These are phyloP conservation scores for Bombus waltoni DNA, from an alignment of 1,140 invertebrate species.

Conservation along the genomic window DNA sequence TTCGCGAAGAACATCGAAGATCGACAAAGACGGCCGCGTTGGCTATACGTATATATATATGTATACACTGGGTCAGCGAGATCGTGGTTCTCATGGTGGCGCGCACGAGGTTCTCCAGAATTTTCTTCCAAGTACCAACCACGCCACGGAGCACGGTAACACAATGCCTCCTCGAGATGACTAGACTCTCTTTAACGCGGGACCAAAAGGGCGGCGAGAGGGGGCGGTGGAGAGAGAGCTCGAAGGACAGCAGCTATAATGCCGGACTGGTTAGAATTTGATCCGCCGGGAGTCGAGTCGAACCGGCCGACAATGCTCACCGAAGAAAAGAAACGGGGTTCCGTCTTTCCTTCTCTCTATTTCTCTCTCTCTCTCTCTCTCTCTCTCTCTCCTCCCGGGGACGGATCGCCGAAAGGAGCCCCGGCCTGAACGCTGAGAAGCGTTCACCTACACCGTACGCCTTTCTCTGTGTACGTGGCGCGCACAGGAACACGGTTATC, in stretches of 20 bases:
- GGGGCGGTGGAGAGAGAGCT: conserved; percentile 58
- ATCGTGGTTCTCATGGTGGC: conserved; percentile 16
- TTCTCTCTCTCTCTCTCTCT: conserved; percentile 23
- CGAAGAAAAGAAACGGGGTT: conserved; percentile 70
- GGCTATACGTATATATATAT: neutral
- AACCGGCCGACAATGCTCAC: conserved; percentile 75
- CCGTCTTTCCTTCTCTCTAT: conserved; percentile 12
- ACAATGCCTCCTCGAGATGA: conserved; percentile 78
- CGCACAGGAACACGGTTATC: conserved; percentile 48
- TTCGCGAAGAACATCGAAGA: neutral
- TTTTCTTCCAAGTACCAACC: conserved; percentile 60
- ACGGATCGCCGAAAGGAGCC: conserved; percentile 31
- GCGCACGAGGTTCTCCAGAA: conserved; percentile 34
- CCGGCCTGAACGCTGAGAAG: neutral
- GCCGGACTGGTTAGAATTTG: conserved; percentile 82
- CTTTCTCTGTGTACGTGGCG: neutral
- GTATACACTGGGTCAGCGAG: neutral
- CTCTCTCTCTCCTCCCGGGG: neutral
- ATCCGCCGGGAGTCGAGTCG: conserved; percentile 79
- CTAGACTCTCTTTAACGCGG: conserved; percentile 71
- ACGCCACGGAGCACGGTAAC: conserved; percentile 68
- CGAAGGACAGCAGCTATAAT: conserved; percentile 81
- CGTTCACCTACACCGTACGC: conserved; percentile 31
- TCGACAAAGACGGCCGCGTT: neutral
- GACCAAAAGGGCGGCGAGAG: conserved; percentile 50